Evolutionary conservation across 2,113 vertebrate genomes (phyloP).

Genomic region (Barbus barbus): DNA sequence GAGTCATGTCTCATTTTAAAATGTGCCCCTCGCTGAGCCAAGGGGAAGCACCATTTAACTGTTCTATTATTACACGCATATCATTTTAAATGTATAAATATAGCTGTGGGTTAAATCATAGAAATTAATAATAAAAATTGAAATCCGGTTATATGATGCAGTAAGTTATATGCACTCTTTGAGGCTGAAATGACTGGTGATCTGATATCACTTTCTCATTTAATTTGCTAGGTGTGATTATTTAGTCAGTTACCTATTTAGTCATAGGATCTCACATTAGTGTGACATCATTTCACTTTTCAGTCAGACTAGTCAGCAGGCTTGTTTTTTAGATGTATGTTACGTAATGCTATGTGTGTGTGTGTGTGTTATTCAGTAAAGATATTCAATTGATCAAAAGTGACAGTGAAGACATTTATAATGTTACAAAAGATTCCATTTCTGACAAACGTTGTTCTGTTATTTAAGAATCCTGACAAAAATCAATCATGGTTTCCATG

Average conservation of each 20-base stretch:
- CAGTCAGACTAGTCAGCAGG: not conserved
- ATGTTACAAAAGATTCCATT: no score
- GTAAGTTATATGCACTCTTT: not conserved
- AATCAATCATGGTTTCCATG: no score
- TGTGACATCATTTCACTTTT: slow-evolving; percentile 1
- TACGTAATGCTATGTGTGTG: not conserved
- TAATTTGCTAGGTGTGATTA: not conserved
- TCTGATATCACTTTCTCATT: not conserved
- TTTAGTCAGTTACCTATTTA: not conserved
- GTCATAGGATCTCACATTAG: not conserved
- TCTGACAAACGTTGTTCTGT: no score
- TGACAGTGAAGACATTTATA: no score
- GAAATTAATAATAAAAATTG: not conserved
- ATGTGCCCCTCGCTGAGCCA: not conserved
- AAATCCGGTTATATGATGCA: not conserved
- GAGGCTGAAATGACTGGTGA: not conserved
- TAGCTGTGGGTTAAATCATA: not conserved
- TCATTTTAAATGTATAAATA: not conserved
- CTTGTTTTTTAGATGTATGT: not conserved
- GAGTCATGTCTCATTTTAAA: slow-evolving; percentile 45
- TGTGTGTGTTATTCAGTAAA: not conserved
- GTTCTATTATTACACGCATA: not conserved
- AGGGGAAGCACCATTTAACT: not conserved
- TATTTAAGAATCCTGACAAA: no score
- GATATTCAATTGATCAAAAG: not conserved